Conservation (phyloP, 1,140 invertebrate genomes). For the Dreissena polymorpha region DNA sequence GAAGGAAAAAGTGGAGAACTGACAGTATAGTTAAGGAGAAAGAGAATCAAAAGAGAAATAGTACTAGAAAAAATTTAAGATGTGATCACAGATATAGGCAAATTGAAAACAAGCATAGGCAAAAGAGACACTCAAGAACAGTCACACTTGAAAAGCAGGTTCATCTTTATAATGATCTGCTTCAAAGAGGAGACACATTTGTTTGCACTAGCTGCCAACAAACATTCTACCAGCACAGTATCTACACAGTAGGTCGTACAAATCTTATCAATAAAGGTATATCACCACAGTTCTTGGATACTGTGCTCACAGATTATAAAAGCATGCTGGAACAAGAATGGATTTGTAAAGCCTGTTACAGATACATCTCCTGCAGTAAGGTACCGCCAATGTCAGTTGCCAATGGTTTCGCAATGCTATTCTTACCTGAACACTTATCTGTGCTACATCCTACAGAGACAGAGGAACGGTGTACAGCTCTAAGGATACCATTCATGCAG, state of each 20-base stretch:
- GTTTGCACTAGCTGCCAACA: too few relatives aligned
- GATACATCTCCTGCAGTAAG: too few relatives aligned
- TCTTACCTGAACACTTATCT: background rate
- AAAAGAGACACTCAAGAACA: conserved; percentile 18
- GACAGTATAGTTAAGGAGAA: too few relatives aligned
- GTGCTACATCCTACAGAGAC: too few relatives aligned
- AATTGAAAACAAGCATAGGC: too few relatives aligned
- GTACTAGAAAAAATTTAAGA: too few relatives aligned
- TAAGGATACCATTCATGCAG: too few relatives aligned
- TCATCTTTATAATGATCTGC: conserved; percentile 8
- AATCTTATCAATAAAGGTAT: conserved; percentile 23
- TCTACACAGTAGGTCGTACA: conserved; percentile 14
- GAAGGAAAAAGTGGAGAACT: too few relatives aligned
- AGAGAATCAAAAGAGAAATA: too few relatives aligned
- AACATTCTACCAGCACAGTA: conserved; percentile 54
- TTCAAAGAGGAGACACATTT: too few relatives aligned
- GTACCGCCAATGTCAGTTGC: conserved; percentile 35
- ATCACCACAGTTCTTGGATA: conserved; percentile 25
- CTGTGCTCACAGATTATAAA: conserved; percentile 15
- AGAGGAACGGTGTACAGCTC: too few relatives aligned
- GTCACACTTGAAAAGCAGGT: conserved; percentile 16
- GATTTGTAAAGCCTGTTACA: conserved; percentile 55
- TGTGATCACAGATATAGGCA: too few relatives aligned
- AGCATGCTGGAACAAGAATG: conserved; percentile 43
- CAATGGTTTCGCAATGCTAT: conserved; percentile 23